Base-by-base conservation (phyloP, 2,888 invertebrate genomes). In the Dryadula phaetusa region DNA sequence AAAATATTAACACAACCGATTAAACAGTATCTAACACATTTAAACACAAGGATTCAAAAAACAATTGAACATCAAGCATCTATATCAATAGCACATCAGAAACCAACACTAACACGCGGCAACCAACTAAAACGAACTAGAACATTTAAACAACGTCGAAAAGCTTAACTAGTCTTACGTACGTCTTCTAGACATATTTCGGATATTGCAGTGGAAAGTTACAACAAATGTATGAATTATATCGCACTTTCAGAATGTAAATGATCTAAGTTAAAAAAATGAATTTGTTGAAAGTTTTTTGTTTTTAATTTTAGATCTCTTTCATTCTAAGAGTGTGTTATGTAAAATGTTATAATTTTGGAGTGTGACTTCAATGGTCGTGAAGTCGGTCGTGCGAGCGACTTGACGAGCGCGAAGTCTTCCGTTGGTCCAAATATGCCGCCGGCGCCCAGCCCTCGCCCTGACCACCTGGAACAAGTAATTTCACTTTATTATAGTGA, bases 371-470 rank as follows among this genome's bases (percentile, higher is more conserved):
- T 86, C 87, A 91, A 81, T 92, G 92, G 76, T 92, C 91, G 82
- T 89, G 90, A 71, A 94, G 83, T 72, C 93, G 92, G 82, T 94
- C 94, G 84, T 94, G 94, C 75, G 94, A 94, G 80, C 94, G 93
- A 84, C 95, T 95, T 78, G 96, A 95, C 77, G 95, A 95, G 81
- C 96, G 94, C 75, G 96, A 96, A 14, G 95, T 94, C 92, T 96
- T 96, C 82, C 96, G 94, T 88, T 95, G 95, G 92, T 97, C 97
- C 88, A 98, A 94, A 92, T 98, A 98, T 37, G 98, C 97, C 62
- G 98, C 97, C 66, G 98, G 98, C 69, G 97, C 98, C 98, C 98
- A 99, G 75, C 98, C 98, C 89, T 97, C 97, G 81, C 95, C 94
- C 76, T 95, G 94, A 75, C 95, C 96, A 90, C 87, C 88, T 93